These are phyloP conservation scores for Misgurnus mizolepis DNA, from an alignment of 2,113 vertebrate species.

Conservation along the genomic window DNA sequence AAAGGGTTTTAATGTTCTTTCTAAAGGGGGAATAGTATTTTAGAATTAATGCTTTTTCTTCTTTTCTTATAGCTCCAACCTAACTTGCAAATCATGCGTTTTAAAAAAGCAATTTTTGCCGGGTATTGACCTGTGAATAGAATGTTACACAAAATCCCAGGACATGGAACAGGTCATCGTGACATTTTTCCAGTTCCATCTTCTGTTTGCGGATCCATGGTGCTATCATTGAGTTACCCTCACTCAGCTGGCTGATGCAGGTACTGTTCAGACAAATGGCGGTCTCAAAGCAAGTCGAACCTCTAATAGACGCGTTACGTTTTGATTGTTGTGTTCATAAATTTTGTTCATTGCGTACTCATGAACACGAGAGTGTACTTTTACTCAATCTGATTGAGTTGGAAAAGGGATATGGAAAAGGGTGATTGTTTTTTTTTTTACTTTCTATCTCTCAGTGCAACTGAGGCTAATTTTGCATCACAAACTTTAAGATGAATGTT, in stretches of 20 bases:
- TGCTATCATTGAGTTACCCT: conserved; percentile 94
- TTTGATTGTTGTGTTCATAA: conserved; percentile 53
- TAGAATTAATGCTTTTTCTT: conserved; percentile 89
- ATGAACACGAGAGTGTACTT: conserved; percentile 39
- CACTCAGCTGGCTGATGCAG: conserved; percentile 89
- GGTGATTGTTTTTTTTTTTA: conserved; percentile 71
- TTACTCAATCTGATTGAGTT: conserved; percentile 79
- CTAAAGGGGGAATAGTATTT: conserved; percentile 86
- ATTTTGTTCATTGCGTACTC: conserved; percentile 61
- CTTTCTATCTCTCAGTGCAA: conserved; percentile 86
- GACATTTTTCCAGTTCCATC: conserved; percentile 79
- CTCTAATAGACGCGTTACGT: conserved; percentile 72
- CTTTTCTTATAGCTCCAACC: conserved; percentile 88
- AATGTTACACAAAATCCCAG: conserved; percentile 78
- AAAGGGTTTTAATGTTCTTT: conserved; percentile 83
- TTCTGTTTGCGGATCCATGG: conserved; percentile 87
- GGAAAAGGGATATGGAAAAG: conserved; percentile 76
- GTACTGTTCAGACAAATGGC: conserved; percentile 64
- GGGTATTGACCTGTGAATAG: conserved; percentile 82
- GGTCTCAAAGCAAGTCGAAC: conserved; percentile 80
- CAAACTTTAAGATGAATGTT: conserved; percentile 86
- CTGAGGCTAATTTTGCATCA: conserved; percentile 87
- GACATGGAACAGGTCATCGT: conserved; percentile 93
- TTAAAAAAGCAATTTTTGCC: conserved; percentile 91
- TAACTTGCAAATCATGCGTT: conserved; percentile 89